phyloP scores from a whole-genome alignment of 2,888 invertebrate species.

The Stictocephala bisonia region DNA sequence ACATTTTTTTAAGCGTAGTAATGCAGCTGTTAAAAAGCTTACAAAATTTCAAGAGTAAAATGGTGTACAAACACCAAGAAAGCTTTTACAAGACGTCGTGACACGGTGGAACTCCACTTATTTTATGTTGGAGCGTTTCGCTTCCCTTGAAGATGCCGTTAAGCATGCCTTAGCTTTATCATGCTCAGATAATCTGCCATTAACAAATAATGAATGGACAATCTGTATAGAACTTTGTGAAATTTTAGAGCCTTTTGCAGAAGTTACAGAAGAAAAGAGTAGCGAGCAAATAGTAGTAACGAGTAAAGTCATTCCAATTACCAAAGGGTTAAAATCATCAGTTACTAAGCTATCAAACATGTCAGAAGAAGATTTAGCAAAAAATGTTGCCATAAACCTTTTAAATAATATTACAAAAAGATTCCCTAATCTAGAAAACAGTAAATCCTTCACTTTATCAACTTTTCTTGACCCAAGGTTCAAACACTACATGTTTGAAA shows the following conservation, averaged over 20 bases:
- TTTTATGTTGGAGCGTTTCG: constrained; percentile 17
- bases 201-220: neutral
- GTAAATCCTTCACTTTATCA: neutral
- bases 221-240: neutral
- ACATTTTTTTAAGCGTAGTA: constrained; percentile 15
- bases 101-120: constrained; percentile 20
- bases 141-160: constrained; percentile 14
- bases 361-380: neutral
- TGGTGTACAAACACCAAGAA: constrained; percentile 7
- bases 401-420: neutral
- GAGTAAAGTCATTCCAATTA: neutral
- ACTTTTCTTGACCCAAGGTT: constrained; percentile 30
- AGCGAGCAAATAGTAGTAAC: neutral
- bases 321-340: neutral
- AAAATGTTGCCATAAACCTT: neutral
- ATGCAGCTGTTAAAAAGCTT: neutral
- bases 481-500: neutral
- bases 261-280: constrained; percentile 12
- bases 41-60: constrained; percentile 1
- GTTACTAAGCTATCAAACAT: neutral
- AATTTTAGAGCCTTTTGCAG: constrained; percentile 1
- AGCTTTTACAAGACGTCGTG: constrained; percentile 2
- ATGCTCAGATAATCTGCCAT: neutral
- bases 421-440: neutral
- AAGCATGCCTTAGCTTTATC: constrained; percentile 51